phyloP scores from a whole-genome alignment of 1,140 invertebrate species.

The Scaptomyza pallida region DNA sequence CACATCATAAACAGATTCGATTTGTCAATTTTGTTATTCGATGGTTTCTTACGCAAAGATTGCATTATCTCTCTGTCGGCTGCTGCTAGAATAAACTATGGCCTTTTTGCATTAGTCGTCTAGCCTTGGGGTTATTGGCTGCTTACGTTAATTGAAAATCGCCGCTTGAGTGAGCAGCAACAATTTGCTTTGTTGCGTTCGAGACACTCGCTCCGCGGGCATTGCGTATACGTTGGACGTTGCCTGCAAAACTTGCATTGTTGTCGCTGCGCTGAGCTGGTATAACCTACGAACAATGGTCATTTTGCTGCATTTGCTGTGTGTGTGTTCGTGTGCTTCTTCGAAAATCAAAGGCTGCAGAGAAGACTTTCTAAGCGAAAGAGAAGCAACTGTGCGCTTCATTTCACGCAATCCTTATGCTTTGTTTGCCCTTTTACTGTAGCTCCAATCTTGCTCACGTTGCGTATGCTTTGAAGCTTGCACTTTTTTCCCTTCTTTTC shows the following conservation, averaged over 20 bases:
- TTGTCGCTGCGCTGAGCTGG: conserved; percentile 18
- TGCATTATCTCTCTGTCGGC: neutral
- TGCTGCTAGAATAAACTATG: neutral
- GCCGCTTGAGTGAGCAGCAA: conserved; percentile 43
- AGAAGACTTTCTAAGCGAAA: conserved; percentile 32
- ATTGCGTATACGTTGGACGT: conserved; percentile 54
- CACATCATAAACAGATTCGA: too few relatives aligned
- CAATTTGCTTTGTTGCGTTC: conserved; percentile 49
- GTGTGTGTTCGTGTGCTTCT: neutral
- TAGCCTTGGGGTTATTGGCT: conserved; percentile 31
- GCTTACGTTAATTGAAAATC: conserved; percentile 74
- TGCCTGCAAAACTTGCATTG: conserved; percentile 34
- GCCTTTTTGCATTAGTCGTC: conserved; percentile 12
- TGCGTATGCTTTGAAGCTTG: conserved; percentile 46
- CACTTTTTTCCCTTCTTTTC: conserved; percentile 57
- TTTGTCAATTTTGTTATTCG: too few relatives aligned
- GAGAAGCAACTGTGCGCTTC: conserved; percentile 51
- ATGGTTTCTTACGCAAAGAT: too few relatives aligned
- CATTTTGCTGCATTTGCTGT: conserved; percentile 11
- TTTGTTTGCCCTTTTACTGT: conserved; percentile 52
- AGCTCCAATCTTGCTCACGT: conserved; percentile 37
- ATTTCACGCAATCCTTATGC: conserved; percentile 66
- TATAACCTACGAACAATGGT: conserved; percentile 25
- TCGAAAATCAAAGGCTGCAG: conserved; percentile 26
- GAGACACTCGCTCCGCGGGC: conserved; percentile 19